Evolutionary conservation across 2,888 invertebrate genomes (phyloP), one percentile per base, ranked within the genome.

Genomic region (Synergus laeviventris): DNA sequence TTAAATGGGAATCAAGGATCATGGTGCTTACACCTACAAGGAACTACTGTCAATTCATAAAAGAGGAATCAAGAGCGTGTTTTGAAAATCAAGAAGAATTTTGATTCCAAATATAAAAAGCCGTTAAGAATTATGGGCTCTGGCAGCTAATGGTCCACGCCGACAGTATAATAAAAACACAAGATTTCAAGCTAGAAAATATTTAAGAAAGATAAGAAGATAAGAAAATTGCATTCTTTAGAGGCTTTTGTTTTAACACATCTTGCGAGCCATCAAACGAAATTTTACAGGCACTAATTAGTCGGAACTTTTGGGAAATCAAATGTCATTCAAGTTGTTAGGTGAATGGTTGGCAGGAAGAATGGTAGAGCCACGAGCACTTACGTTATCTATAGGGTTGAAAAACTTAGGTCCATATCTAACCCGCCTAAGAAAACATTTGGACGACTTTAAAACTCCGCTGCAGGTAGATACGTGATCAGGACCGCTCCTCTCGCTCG

Each of bases 351-450:
- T 24, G 42, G n/a, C n/a, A n/a, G n/a, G n/a, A n/a, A n/a, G n/a
- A n/a, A n/a, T n/a, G n/a, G 9, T 66, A 45, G 21, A 21, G 45
- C 14, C 12, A 31, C n/a, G 49, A 31, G 70, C 31, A 62, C 38
- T 62, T 39, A n/a, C 24, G 49, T 70, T 70, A 70, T 70, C 70
- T 70, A 70, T 70, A 49, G 70, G 70, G 70, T 70, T 54, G 70
- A 70, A 70, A 54, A 70, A 70, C 31, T 49, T 49, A 70, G 36
- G 62, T 78, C 54, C 83, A 82, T 88, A 88, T 89, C 88, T 88
- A 89, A 88, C 88, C 86, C 87, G 87, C 83, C 86, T 89, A 86
- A 87, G 88, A 88, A 86, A 90, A 90, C 88, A 89, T 89, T 88
- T 86, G 85, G 86, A 84, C 82, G 86, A 86, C 83, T 84, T 86